Evolutionary conservation across 2,797 vertebrate species (phyloP).

Genomic region (Chloroceryle amazona): DNA sequence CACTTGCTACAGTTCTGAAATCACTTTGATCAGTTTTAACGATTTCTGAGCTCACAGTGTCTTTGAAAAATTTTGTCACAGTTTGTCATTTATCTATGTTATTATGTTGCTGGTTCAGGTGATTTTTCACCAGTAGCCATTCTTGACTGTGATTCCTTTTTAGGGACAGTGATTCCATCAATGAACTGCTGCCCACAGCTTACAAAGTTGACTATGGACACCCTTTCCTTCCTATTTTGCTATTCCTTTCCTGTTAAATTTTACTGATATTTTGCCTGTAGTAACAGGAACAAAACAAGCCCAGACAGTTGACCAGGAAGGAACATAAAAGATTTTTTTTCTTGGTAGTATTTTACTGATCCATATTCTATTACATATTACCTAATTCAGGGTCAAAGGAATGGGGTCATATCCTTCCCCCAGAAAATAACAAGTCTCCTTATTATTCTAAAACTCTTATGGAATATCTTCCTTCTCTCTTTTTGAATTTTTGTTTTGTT

Average conservation of each 20-base stretch:
- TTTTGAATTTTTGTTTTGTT: background rate
- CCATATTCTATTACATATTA: background rate
- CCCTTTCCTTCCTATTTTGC: background rate
- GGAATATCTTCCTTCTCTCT: background rate
- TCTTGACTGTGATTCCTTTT: background rate
- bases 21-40: background rate
- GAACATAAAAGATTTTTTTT: background rate
- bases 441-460: background rate
- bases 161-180: background rate
- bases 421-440: rapidly evolving
- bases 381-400: background rate
- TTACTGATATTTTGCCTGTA: background rate
- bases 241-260: background rate
- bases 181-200: background rate
- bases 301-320: background rate
- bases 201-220: background rate
- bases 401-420: background rate
- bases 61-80: background rate
- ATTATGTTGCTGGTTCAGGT: background rate
- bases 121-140: background rate
- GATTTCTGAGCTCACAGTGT: background rate
- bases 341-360: background rate
- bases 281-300: background rate
- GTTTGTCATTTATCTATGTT: background rate
- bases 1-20: background rate